Evolutionary conservation across 2,113 vertebrate genomes (phyloP).

Genomic region (Chauna torquata): DNA sequence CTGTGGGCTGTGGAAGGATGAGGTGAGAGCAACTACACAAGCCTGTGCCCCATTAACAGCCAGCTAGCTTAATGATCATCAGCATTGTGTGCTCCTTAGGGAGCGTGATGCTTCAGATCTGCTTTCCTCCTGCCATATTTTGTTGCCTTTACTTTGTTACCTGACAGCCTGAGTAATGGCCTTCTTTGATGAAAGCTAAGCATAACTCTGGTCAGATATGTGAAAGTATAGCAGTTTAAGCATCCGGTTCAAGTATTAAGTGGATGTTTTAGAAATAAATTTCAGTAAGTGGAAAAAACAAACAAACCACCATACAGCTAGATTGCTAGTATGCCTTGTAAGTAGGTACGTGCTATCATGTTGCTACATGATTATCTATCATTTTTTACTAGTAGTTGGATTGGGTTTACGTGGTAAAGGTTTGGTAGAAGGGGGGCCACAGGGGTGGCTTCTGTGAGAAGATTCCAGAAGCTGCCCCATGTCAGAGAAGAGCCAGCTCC

Average conservation of each 20-base stretch:
- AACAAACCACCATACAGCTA: not conserved
- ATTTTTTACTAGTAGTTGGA: not conserved
- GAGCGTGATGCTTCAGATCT: not conserved
- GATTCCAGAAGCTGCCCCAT: no score
- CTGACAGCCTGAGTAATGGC: not conserved
- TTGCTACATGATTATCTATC: not conserved
- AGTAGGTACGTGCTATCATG: not conserved
- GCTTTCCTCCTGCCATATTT: not conserved
- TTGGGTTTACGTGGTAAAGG: no score
- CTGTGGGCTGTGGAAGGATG: not conserved
- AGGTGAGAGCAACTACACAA: not conserved
- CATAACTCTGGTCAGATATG: not conserved
- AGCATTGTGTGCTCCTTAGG: not conserved
- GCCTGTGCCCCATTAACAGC: not conserved
- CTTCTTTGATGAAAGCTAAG: not conserved
- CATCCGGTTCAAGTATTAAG: not conserved
- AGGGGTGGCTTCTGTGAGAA: no score
- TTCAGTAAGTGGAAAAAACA: not conserved
- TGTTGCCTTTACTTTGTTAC: not conserved
- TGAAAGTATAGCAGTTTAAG: not conserved
- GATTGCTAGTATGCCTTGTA: not conserved
- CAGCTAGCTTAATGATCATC: not conserved
- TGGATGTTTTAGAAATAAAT: not conserved
- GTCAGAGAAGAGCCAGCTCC: no score
- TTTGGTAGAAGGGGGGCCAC: no score